Evolutionary conservation across 2,797 vertebrate species (phyloP), one percentile per base, ranked within the genome.

Genomic region (Fistularia commersonii): DNA sequence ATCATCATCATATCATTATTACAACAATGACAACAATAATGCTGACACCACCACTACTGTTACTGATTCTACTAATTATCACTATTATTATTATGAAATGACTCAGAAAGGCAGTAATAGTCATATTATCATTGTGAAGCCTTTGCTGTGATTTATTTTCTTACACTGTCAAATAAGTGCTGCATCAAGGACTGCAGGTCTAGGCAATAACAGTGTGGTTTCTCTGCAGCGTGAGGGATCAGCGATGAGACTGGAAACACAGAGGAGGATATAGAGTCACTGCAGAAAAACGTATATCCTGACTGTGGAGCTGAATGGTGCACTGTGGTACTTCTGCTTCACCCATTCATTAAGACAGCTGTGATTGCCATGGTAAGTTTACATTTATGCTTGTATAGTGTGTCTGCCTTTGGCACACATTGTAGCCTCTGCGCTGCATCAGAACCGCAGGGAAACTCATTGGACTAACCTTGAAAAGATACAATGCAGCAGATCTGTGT

Each of bases 351-450:
- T 63, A 66, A 61, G 65, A 66, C 66, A 64, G 66, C 40, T 66
- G 58, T 64, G 54, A 57, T 57, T 61, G 82, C 61, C 62, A 83
- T 87, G 88, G 90, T 92, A 82, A 92, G 90, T 91, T 73, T 57
- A 48, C 70, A 63, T 79, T 57, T 76, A 66, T 70, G 64, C 76
- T 77, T 50, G 40, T 45, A 64, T 65, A 31, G 15, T 41, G 42
- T 41, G 32, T 43, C 37, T 71, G 40, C 53, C 54, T 45, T 64
- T 56, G 34, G 37, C 11, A 13, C 47, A 32, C 34, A 7, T 15
- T 69, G 78, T 74, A 57, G 64, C 57, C 48, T 48, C 41, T 44
- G 46, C 54, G 66, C 72, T 72, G 73, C 63, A 57, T 72, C 72
- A 39, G 35, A 63, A 42, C 58, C 64, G 61, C 61, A 51, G 73